phyloP scores from a whole-genome alignment of 2,888 invertebrate species.

The Cantharis rustica region DNA sequence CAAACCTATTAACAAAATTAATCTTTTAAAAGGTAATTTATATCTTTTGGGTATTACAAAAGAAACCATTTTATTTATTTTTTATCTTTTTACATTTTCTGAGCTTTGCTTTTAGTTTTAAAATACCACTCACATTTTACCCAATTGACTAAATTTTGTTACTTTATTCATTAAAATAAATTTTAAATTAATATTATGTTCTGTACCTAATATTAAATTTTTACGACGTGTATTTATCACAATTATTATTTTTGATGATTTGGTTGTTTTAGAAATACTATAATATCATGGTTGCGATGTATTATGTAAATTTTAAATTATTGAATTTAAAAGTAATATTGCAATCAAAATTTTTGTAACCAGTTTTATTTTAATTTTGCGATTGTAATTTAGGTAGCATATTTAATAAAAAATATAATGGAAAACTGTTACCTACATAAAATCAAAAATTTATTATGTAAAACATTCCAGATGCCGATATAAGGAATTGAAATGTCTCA shows the following conservation, averaged over 20 bases:
- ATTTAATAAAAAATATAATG: background rate
- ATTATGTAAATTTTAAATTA: background rate
- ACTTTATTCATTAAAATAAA: background rate
- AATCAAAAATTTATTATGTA: background rate
- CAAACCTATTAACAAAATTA: background rate
- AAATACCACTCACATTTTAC: background rate
- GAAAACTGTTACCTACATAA: background rate
- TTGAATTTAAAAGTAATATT: background rate
- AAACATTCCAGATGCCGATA: background rate
- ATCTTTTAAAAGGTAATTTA: constrained; percentile 28
- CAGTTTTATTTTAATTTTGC: background rate
- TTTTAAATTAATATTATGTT: background rate
- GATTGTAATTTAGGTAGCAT: background rate
- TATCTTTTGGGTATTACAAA: constrained; percentile 28
- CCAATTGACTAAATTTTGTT: background rate
- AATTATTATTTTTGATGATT: background rate
- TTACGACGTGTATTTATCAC: too few species aligned
- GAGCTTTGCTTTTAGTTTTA: constrained; percentile 1
- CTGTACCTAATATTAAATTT: too few species aligned
- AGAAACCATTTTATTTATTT: constrained; percentile 28
- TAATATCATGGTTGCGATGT: background rate
- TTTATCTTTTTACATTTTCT: constrained; percentile 16
- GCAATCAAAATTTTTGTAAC: background rate
- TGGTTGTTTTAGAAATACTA: background rate
- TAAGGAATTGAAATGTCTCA: constrained; percentile 4